These are phyloP conservation scores for Sebastes kiyomatsui DNA, from an alignment of 2,797 vertebrate genomes.

Conservation along the genomic window DNA sequence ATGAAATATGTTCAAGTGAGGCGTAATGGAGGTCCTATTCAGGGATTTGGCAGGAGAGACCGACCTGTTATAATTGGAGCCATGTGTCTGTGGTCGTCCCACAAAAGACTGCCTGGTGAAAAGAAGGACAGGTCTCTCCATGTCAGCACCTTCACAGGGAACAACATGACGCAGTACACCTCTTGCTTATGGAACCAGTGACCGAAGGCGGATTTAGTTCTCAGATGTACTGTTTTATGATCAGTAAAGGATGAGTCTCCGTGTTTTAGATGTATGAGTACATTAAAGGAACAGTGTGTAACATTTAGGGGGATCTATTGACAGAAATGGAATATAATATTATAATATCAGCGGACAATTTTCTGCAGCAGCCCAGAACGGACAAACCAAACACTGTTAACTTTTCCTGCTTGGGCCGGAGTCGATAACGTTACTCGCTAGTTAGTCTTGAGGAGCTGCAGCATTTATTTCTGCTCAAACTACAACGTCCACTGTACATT, in stretches of 20 bases:
- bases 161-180: constrained; percentile 8
- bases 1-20: constrained; percentile 73
- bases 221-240: neutral
- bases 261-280: neutral
- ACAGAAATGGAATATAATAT: too few relatives aligned
- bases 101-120: constrained; percentile 51
- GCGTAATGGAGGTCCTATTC: constrained; percentile 74
- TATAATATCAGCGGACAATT: too few relatives aligned
- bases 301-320: too few relatives aligned
- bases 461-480: too few relatives aligned
- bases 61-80: constrained; percentile 69
- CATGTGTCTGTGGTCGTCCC: constrained; percentile 49
- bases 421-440: too few relatives aligned
- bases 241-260: neutral
- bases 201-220: neutral
- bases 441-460: too few relatives aligned
- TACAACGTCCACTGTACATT: too few relatives aligned
- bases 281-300: neutral
- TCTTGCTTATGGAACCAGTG: neutral
- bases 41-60: constrained; percentile 60
- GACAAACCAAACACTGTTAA: too few relatives aligned
- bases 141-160: constrained; percentile 42
- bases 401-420: too few relatives aligned
- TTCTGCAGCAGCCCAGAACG: rapidly evolving
- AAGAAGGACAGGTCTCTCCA: constrained; percentile 46